phyloP scores from a whole-genome alignment of 2,797 vertebrate species.

The Oryzias dopingdopingensis region DNA sequence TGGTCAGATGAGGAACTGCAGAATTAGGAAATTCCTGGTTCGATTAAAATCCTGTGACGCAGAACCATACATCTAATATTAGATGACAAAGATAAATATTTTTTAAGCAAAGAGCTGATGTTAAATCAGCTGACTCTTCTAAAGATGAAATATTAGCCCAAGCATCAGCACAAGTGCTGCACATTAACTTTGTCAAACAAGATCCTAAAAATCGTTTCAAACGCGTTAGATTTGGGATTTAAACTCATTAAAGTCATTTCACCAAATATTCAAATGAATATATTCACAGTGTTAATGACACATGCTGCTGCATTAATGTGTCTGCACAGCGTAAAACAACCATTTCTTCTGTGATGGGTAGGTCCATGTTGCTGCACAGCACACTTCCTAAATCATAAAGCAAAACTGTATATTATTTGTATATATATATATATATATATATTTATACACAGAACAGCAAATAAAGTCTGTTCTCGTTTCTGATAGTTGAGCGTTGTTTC shows the following conservation, averaged over 20 bases:
- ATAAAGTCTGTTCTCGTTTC: constrained; percentile 24
- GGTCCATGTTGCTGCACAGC: constrained; percentile 45
- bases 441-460: constrained; percentile 33
- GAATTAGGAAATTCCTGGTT: no score
- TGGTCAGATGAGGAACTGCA: no score
- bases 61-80: not conserved
- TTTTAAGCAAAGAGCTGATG: constrained; percentile 7
- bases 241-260: constrained; percentile 8
- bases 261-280: constrained; percentile 23
- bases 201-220: not conserved
- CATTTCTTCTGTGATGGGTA: constrained; percentile 16
- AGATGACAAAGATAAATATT: constrained; percentile 4
- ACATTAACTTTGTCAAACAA: constrained; percentile 3
- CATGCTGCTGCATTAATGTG: not conserved
- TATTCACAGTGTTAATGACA: constrained; percentile 3
- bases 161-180: constrained; percentile 6
- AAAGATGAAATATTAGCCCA: constrained; percentile 13
- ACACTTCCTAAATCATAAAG: constrained; percentile 41
- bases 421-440: constrained; percentile 23
- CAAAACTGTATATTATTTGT: not conserved
- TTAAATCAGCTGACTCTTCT: constrained; percentile 16
- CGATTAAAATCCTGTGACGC: no score
- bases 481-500: constrained; percentile 23
- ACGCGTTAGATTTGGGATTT: constrained; percentile 5
- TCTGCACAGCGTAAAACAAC: constrained; percentile 10